Base-by-base conservation (phyloP, 30 jellyfish, hydroid and myxozoan genomes). In the Nemopilema nomurai region DNA sequence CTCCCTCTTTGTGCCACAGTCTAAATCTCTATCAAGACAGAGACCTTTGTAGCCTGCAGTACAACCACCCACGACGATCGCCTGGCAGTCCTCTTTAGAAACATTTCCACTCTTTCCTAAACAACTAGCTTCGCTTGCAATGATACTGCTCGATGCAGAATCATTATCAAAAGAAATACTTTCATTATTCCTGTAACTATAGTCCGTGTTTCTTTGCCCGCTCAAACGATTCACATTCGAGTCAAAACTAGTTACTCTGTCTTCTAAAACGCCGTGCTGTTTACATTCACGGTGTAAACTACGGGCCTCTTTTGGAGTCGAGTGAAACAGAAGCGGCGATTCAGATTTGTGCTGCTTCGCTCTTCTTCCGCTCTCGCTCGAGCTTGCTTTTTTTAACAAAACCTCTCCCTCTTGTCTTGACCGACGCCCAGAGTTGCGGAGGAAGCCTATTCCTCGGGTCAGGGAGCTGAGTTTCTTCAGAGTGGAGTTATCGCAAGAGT, bases 401-500 rank as follows among this genome's bases (percentile, higher is more conserved):
- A 51, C 18, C 24, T 23, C 68, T 9, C 32, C 13, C 1, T 63
- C 74, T 20, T 71, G 62, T 67, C 50, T 68, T 26, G 80, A 22
- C 7, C 29, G 33, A 64, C 79, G 86, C 26, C 33, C 62, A 17
- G 96, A 76, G 49, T 23, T 79, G 7, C 86, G 66, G 25, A 72
- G 66, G 52, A 87, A 87, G 16, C 90, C 66, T 3, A 87, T 21
- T 30, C 90, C 82, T 53, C 91, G 30, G 21, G 90, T 29, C 27
- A 87, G 4, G 26, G 67, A 25, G 18, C 63, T 31, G 79, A 87
- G 33, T 51, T 79, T 80, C 29, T 72, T 69, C 23, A 87, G 72
- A 19, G 96, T 52, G 18, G 86, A 64, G 66, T 62, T 87, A 65
- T 87, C 96, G 77, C 89, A 71, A 4, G 96, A 87, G 72, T 67